phyloP scores from a whole-genome alignment of 2,113 vertebrate genomes.

The Actenoides hombroni region DNA sequence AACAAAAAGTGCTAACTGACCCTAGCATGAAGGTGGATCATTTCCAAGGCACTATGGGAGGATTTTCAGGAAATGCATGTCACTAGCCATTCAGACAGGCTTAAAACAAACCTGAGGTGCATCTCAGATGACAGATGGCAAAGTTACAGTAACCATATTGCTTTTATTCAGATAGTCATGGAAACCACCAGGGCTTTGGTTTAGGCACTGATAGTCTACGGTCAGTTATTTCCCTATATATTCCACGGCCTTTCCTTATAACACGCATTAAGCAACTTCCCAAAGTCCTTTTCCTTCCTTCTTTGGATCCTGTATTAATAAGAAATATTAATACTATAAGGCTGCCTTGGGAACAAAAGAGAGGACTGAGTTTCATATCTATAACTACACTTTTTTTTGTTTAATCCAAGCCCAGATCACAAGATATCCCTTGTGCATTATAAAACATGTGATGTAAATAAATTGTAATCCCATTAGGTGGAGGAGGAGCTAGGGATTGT shows the following conservation, averaged over 20 bases:
- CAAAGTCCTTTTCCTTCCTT: neutral
- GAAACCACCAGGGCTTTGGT: neutral
- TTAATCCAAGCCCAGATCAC: neutral
- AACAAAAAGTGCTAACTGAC: neutral
- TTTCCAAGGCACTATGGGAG: neutral
- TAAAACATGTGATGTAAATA: neutral
- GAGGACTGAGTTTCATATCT: neutral
- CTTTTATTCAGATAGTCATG: neutral
- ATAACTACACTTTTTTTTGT: neutral
- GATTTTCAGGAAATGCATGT: neutral
- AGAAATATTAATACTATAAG: slow-evolving; percentile 5
- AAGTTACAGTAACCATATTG: neutral
- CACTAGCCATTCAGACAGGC: neutral
- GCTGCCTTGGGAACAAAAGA: neutral
- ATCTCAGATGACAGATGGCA: neutral
- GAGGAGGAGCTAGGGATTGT: neutral
- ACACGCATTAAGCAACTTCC: neutral
- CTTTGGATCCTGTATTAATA: neutral
- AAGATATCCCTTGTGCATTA: neutral
- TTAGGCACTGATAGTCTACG: neutral
- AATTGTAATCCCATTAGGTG: neutral
- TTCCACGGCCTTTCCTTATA: neutral
- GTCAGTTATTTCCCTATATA: neutral
- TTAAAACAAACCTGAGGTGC: neutral
- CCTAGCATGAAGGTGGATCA: neutral